Evolutionary conservation across 1,140 invertebrate genomes (phyloP).

Genomic region (Neotoxoptera formosana): DNA sequence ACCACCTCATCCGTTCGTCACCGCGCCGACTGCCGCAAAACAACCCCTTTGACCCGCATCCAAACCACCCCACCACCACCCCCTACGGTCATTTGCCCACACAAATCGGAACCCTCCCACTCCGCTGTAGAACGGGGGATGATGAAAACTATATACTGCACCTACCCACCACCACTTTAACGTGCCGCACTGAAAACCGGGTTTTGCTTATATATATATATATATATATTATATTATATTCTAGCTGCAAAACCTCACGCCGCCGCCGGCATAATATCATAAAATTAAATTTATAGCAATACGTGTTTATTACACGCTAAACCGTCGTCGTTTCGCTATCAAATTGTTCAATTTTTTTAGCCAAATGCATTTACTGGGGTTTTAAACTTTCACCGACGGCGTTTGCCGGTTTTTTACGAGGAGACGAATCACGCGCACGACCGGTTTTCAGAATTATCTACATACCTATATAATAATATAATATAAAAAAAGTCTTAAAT

Average conservation of each 20-base stretch:
- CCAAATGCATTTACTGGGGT: not conserved
- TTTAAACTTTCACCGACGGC: not conserved
- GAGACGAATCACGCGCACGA: not conserved
- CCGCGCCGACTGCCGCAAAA: conserved; percentile 7
- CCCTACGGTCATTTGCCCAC: conserved; percentile 46
- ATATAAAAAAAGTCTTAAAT: not conserved
- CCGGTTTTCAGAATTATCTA: conserved; percentile 13
- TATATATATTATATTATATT: not conserved
- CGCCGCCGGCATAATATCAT: not conserved
- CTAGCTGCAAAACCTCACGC: not conserved
- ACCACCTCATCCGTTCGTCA: not conserved
- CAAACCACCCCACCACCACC: not conserved
- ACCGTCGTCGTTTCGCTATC: not conserved
- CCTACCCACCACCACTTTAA: not conserved
- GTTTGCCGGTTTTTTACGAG: not conserved
- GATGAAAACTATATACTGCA: not conserved
- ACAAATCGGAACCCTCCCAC: conserved; percentile 43
- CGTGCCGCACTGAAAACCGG: not conserved
- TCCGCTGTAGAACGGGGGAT: not conserved
- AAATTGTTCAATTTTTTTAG: not conserved
- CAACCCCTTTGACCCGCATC: conserved; percentile 57
- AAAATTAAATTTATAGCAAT: conserved; percentile 29
- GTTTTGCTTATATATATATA: not conserved
- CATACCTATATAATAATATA: not conserved
- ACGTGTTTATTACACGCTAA: conserved; percentile 15